Conservation (phyloP, 2,888 invertebrate genomes). For the Arge pagana region DNA sequence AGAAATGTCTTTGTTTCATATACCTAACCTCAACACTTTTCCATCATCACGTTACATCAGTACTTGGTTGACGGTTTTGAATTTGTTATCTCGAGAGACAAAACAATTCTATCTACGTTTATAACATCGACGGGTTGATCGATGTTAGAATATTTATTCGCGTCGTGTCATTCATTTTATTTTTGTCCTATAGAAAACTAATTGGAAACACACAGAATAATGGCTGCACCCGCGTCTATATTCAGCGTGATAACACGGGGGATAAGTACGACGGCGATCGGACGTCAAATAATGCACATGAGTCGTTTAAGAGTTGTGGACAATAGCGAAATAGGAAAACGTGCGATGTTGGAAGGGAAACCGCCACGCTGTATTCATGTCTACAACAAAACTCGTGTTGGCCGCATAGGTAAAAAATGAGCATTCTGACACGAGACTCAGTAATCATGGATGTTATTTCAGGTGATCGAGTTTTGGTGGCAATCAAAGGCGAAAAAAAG, state of each 20-base stretch:
- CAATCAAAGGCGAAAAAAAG: slow-evolving; percentile 94
- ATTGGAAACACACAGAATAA: too few species aligned
- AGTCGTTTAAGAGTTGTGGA: slow-evolving; percentile 91
- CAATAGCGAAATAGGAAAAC: slow-evolving; percentile 93
- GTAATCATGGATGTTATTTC: neutral
- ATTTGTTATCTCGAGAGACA: too few species aligned
- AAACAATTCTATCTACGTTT: too few species aligned
- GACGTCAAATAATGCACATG: slow-evolving; percentile 73
- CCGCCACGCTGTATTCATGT: slow-evolving; percentile 94
- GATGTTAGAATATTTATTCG: too few species aligned
- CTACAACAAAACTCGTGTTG: slow-evolving; percentile 78
- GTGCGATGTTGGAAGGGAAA: slow-evolving; percentile 92
- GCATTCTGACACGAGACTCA: neutral
- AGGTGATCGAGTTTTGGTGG: slow-evolving; percentile 89
- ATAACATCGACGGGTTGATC: too few species aligned
- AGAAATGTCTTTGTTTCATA: too few species aligned
- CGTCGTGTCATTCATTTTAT: too few species aligned
- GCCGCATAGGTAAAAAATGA: slow-evolving; percentile 63
- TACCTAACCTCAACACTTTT: too few species aligned
- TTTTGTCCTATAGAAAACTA: too few species aligned
- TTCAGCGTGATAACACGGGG: slow-evolving; percentile 25
- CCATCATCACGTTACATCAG: too few species aligned
- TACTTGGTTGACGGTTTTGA: too few species aligned
- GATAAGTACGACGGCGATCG: slow-evolving; percentile 65
- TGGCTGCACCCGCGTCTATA: slow-evolving; percentile 3